Evolutionary conservation across 2,113 vertebrate genomes (phyloP).

Genomic region (Syrmaticus mikado): DNA sequence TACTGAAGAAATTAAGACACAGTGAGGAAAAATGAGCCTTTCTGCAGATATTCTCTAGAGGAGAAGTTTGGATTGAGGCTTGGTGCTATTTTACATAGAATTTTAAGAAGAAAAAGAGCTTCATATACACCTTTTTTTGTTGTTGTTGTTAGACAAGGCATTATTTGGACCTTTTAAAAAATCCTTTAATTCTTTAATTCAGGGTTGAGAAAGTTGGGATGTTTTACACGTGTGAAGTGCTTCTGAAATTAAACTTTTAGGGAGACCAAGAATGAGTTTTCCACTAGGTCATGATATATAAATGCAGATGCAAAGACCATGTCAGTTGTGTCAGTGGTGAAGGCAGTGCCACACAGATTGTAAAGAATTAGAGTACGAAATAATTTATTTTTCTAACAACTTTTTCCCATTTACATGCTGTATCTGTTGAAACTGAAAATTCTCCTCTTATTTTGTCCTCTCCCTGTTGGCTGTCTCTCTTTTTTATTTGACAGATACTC

Average conservation of each 20-base stretch:
- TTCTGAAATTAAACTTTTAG: slow-evolving; percentile 60
- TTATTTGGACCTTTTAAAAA: not conserved
- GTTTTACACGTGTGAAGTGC: slow-evolving; percentile 54
- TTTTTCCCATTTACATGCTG: slow-evolving; percentile 62
- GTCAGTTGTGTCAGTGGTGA: slow-evolving; percentile 46
- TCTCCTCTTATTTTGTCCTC: slow-evolving; percentile 17
- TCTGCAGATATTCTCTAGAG: slow-evolving; percentile 8
- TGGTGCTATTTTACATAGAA: slow-evolving; percentile 46
- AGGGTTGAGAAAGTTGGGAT: slow-evolving; percentile 24
- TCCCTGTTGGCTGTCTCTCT: slow-evolving; percentile 39
- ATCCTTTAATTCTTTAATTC: slow-evolving; percentile 30
- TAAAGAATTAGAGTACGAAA: slow-evolving; percentile 73
- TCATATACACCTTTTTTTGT: slow-evolving; percentile 38
- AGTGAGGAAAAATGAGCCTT: not conserved
- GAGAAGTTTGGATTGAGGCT: slow-evolving; percentile 14
- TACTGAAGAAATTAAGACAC: not conserved
- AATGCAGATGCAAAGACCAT: slow-evolving; percentile 62
- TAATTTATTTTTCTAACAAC: slow-evolving; percentile 73
- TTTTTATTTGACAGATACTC: slow-evolving; percentile 68
- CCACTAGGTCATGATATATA: slow-evolving; percentile 48
- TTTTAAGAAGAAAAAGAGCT: slow-evolving; percentile 49
- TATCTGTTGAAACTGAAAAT: slow-evolving; percentile 69
- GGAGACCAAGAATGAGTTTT: slow-evolving; percentile 8
- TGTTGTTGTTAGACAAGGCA: slow-evolving; percentile 23
- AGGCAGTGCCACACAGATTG: slow-evolving; percentile 66